These are phyloP conservation scores for Columba livia DNA, from an alignment of 2,113 vertebrate genomes.

Conservation along the genomic window DNA sequence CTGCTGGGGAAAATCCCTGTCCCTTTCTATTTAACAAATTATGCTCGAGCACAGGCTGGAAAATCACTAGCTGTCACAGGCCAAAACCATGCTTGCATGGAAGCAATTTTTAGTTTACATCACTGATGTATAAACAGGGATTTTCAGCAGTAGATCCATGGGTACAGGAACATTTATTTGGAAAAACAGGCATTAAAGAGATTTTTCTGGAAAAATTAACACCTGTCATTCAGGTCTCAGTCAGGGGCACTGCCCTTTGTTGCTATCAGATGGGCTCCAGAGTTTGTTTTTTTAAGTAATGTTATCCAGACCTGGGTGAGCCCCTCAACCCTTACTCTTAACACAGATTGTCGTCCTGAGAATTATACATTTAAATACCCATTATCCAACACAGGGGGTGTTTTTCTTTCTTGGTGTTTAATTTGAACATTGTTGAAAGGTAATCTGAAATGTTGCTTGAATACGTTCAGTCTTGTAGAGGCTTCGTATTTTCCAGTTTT, in stretches of 20 bases:
- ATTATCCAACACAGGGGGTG: neutral
- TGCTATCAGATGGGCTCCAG: neutral
- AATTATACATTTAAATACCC: neutral
- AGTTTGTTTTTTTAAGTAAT: neutral
- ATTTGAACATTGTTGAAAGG: neutral
- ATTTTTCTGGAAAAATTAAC: neutral
- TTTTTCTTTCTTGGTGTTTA: neutral
- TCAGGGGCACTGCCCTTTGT: neutral
- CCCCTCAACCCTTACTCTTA: neutral
- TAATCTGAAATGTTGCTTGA: neutral
- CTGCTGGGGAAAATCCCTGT: fast-evolving
- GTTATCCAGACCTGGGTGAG: neutral
- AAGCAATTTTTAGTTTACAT: neutral
- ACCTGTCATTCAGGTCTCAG: neutral
- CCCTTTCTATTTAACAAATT: neutral
- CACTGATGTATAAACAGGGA: neutral
- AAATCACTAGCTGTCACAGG: neutral
- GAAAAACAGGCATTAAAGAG: neutral
- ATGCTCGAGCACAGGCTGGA: neutral
- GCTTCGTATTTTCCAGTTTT: neutral
- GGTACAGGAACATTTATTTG: neutral
- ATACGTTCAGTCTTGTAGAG: neutral
- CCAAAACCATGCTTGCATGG: neutral
- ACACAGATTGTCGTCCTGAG: neutral
- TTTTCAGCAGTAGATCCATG: neutral